Evolutionary conservation across 2,888 invertebrate genomes (phyloP), one percentile per base, ranked within the genome.

Genomic region (Lordiphosa andalusiaca): DNA sequence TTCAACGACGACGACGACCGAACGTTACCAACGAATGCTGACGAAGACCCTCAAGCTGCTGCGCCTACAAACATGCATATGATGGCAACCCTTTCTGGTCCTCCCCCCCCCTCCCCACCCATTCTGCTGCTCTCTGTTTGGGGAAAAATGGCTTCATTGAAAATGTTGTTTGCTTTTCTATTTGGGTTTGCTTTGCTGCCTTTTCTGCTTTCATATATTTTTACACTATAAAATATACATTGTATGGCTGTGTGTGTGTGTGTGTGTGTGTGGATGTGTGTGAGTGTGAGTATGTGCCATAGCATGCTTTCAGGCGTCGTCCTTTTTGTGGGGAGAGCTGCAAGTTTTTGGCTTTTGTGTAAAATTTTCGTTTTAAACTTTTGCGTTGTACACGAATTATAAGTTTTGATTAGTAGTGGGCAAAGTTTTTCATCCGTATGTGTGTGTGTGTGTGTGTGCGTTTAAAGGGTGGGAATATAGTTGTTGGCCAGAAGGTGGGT

Each of bases 391-490:
- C 83, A 83, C 80, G 83, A 81, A 81, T 81, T 81, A 81, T 84
- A 81, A 81, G 80, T 81, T 81, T 81, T 81, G 80, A 81, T 81
- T 84, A 81, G 84, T 80, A 82, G 76, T 75, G 82, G 84, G 82
- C 59, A 84, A 78, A 84, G 74, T 78, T 78, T 78, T 84, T 60
- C 52, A 35, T 56, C 57, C 53, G 49, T 61, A 48, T 60, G 56
- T 63, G 53, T 56, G 36, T 52, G 40, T 39, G 16, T 53, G 25
- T 52, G 47, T 39, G 16, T 53, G 33, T 52, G 47, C 46, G 39
- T 40, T 48, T 16, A 19, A 37, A 41, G 51, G 49, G 52, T 44
- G 68, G 51, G 53, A 23, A 57, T 44, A 23, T 38, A 42, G 37
- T 39, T 54, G 23, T 39, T 54, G 23, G 36, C 19, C 57, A 44